Evolutionary conservation across 1,140 invertebrate genomes (phyloP).

Genomic region (Lysiphlebus fabarum): DNA sequence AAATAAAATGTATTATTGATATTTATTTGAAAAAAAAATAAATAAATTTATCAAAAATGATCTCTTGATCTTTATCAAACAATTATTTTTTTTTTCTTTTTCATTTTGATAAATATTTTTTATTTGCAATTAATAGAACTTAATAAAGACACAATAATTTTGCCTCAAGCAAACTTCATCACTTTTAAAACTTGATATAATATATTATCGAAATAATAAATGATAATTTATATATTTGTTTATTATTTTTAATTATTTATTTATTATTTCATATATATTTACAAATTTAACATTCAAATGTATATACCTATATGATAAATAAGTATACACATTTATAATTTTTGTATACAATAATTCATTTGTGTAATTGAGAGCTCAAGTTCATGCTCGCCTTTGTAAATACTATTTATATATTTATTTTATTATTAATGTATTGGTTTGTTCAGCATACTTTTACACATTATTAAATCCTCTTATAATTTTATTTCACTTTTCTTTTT

Average conservation of each 20-base stretch:
- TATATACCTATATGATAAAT: not conserved
- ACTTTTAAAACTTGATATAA: conserved; percentile 30
- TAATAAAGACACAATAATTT: conserved; percentile 49
- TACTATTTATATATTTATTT: not conserved
- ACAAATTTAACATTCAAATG: conserved; percentile 12
- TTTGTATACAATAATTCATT: conserved; percentile 46
- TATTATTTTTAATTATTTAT: not conserved
- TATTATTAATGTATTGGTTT: too few species aligned
- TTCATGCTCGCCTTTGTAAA: conserved; percentile 23
- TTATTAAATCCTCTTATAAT: too few species aligned
- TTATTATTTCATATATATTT: not conserved
- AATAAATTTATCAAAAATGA: too few species aligned
- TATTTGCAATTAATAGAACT: conserved; percentile 49
- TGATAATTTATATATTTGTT: conserved; percentile 10
- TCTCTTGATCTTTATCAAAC: too few species aligned
- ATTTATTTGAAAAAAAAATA: too few species aligned
- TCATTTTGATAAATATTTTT: conserved; percentile 20
- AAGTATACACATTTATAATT: not conserved
- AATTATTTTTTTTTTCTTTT: too few species aligned
- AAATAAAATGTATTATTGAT: too few species aligned
- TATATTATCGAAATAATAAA: too few species aligned
- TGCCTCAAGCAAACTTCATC: conserved; percentile 32
- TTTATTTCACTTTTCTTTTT: too few species aligned
- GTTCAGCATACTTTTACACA: too few species aligned
- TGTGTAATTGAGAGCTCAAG: conserved; percentile 54